A percentile compares a stretch with the other conserved stretches of the same genome.
Conservation (phyloP, 2,797 vertebrate genomes). For the Podarcis siculus region DNA sequence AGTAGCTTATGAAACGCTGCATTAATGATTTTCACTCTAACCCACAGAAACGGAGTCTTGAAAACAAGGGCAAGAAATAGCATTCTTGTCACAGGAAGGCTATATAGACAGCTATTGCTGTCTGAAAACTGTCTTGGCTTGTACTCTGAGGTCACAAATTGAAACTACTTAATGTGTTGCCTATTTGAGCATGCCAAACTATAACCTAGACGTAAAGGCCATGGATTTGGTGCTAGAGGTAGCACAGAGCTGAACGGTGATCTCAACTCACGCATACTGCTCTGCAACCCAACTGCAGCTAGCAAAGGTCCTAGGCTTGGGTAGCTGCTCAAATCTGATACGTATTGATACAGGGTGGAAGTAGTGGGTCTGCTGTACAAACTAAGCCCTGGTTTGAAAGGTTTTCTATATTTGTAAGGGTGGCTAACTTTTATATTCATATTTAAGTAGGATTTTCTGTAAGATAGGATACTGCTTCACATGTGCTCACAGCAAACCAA, state of each 20-base stretch:
- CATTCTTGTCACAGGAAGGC: too few species aligned
- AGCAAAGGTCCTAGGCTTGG: not conserved
- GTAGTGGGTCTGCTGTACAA: not conserved
- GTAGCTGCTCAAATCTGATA: not conserved
- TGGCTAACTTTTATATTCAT: constrained; percentile 18
- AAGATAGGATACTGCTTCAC: constrained; percentile 10
- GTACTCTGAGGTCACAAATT: not conserved
- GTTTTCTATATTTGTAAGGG: constrained; percentile 12
- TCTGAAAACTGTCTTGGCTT: not conserved
- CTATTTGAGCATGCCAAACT: not conserved
- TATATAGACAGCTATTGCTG: not conserved
- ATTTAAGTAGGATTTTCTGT: constrained; percentile 12
- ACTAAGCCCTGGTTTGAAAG: not conserved
- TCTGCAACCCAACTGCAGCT: not conserved
- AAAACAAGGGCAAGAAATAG: not conserved
- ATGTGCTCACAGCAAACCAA: constrained; percentile 15
- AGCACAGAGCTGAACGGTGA: not conserved
- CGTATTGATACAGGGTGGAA: not conserved
- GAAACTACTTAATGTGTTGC: not conserved
- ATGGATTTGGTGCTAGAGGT: not conserved
- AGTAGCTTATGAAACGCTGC: not conserved
- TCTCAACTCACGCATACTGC: not conserved
- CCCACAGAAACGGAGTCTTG: not conserved
- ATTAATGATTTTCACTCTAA: constrained; percentile 2
- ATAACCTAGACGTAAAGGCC: not conserved